Evolutionary conservation across 2,888 invertebrate genomes (phyloP).

Genomic region (Strigamia crassipes): DNA sequence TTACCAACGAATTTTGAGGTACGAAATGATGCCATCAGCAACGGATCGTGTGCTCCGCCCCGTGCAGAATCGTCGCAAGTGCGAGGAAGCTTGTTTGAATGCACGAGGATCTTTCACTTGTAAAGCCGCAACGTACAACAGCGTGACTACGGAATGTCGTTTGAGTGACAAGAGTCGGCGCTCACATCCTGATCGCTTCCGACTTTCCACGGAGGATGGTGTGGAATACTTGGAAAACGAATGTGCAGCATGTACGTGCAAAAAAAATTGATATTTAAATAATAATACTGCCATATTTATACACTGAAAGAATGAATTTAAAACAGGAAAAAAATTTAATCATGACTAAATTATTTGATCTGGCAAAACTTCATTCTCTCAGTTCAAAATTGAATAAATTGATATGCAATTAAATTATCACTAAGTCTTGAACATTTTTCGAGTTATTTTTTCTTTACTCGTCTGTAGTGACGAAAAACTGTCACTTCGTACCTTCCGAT

Average conservation of each 20-base stretch:
- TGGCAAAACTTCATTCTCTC: not conserved
- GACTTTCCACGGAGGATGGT: conserved; percentile 55
- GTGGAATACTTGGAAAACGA: conserved; percentile 65
- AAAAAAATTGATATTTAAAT: not conserved
- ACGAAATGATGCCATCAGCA: conserved; percentile 70
- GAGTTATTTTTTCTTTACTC: not conserved
- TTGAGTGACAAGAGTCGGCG: conserved; percentile 75
- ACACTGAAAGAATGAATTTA: conserved; percentile 25
- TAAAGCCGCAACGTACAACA: conserved; percentile 66
- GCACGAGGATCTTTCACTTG: conserved; percentile 62
- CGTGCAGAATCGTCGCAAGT: conserved; percentile 69
- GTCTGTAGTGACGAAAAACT: not conserved
- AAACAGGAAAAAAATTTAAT: not conserved
- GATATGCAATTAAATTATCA: not conserved
- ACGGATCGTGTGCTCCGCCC: conserved; percentile 67
- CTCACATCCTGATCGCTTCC: conserved; percentile 65
- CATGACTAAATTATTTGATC: not conserved
- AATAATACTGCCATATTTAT: not conserved
- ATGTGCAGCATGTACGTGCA: conserved; percentile 61
- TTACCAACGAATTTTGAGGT: conserved; percentile 75
- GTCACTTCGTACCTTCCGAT: conserved; percentile 3
- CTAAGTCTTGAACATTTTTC: not conserved
- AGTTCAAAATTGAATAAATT: conserved; percentile 33
- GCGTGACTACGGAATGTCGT: conserved; percentile 63
- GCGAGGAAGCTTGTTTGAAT: conserved; percentile 68